Evolutionary conservation across 2,888 invertebrate genomes (phyloP), one percentile per base, ranked within the genome.

Genomic region (Teleogryllus oceanicus): DNA sequence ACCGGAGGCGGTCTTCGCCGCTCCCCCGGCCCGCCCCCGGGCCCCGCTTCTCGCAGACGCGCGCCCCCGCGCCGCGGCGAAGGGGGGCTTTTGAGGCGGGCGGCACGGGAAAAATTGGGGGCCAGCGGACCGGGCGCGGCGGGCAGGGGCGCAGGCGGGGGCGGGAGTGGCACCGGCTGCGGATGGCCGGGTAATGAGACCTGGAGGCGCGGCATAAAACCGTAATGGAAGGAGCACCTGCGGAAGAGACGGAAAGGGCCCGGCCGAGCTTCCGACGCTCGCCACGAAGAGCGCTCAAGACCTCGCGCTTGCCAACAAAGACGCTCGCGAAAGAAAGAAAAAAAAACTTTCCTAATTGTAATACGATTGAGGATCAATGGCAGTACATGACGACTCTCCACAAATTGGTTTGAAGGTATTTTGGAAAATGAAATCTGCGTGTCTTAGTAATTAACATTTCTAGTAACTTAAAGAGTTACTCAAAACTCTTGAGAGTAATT

Each of bases 31-130:
- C 62, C 62, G 18, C n/a, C n/a, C 62, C 16, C 16, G 16, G 62
- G 4, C 62, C 8, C 11, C 8, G n/a, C 62, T 18, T 18, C 62
- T 13, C 62, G 13, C 62, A 62, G 13, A 18, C 62, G n/a, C 62
- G 62, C 16, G 13, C 62, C 16, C 18, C n/a, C n/a, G 13, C 62
- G 12, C n/a, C 13, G 16, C 62, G 62, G 62, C n/a, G 62, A 13
- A 18, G 62, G n/a, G n/a, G 11, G n/a, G 62, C 62, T 62, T 62
- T 62, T 62, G 16, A 62, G 62, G 62, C 62, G n/a, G n/a, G 62
- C 62, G 62, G 62, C 62, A 62, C 62, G 62, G 62, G 62, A 62
- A 62, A 62, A 62, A 62, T 62, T 62, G n/a, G n/a, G 62, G 62
- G 62, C 62, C 62, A 13, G 8, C 62, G 62, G 37, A 8, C 37